phyloP scores from a whole-genome alignment of 2,113 vertebrate species.

The Cygnus buccinator region DNA sequence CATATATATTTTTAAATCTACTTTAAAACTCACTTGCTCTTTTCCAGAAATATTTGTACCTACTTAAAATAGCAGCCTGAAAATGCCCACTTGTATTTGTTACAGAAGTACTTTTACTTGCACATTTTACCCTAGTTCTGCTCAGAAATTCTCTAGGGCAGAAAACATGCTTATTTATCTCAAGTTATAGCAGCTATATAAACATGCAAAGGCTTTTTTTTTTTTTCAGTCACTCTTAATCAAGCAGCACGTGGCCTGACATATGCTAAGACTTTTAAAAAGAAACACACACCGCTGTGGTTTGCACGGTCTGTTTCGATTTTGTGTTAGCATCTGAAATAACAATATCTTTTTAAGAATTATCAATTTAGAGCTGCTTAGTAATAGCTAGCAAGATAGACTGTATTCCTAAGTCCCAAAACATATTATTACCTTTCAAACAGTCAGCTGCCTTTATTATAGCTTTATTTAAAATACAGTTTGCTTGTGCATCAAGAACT shows the following conservation, averaged over 20 bases:
- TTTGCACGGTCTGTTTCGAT: not conserved
- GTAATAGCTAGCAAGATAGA: not conserved
- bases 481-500: conserved; percentile 22
- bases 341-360: not conserved
- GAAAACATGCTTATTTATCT: not conserved
- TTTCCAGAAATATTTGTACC: not conserved
- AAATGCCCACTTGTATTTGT: not conserved
- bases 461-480: not conserved
- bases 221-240: not conserved
- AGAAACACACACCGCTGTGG: not conserved
- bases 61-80: not conserved
- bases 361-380: not conserved
- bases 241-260: not conserved
- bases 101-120: not conserved
- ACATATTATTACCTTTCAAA: not conserved
- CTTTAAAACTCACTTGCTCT: not conserved
- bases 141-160: not conserved
- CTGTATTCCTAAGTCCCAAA: not conserved
- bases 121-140: not conserved
- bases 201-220: not conserved
- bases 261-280: not conserved
- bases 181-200: not conserved
- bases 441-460: not conserved
- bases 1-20: too few species aligned
- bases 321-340: not conserved